Evolutionary conservation across 1,140 invertebrate genomes (phyloP), one percentile per base, ranked within the genome.

Genomic region (Drosophila chauvacae): DNA sequence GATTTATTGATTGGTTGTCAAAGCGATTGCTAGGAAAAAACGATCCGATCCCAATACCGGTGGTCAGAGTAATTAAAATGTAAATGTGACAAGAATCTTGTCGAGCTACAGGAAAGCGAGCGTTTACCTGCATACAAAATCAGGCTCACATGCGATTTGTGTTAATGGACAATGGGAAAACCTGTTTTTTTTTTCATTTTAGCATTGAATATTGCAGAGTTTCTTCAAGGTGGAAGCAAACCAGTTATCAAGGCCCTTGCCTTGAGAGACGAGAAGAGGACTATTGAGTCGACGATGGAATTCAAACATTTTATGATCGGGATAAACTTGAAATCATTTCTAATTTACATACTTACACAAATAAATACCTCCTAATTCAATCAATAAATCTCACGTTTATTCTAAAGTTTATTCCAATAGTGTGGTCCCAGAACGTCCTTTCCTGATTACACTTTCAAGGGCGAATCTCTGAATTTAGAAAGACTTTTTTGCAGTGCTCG

Each of bases 1-100:
- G 84, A 90, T 84, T 88, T 84, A 78, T 84, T 74, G 80, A 90
- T 88, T 90, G 82, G 80, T 75, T 90, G 77, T 80, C 85, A 81
- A 80, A 90, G 85, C 68, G 65, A 71, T 77, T 88, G 53, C 55
- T 45, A 50, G 48, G 58, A 44, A 41, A 65, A 59, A 42, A 42
- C 18, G 7, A 39, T n/a, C 11, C 2, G 23, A 28, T 48, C 4
- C 9, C 26, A 39, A 42, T 48, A 56, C 61, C 61, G 37, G 10
- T 61, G 57, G 44, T 64, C 83, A 68, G 42, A 56, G 79, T 84
- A 84, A 80, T 80, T 87, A 80, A 83, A 66, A 73, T 80, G 59
- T 78, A 80, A 88, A 80, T 80, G 78, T 72, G 71, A 45, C 48
- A 55, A 45, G 28, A 33, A 62, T 39, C 23, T 62, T 39, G 7